Evolutionary conservation across 2,888 invertebrate genomes (phyloP).

Genomic region (Drosophila phalerata): DNA sequence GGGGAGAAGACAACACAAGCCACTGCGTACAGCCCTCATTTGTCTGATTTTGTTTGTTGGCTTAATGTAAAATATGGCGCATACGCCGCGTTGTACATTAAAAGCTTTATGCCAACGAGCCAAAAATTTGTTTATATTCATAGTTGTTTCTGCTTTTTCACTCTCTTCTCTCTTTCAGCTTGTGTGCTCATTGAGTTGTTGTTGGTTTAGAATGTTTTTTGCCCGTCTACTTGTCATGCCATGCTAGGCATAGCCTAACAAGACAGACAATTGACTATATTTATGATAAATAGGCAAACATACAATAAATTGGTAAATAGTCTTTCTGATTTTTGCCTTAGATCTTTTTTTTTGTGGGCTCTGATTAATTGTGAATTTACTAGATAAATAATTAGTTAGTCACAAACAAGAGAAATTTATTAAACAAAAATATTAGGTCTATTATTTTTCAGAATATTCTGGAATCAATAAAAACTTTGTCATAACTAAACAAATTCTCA

Average conservation of each 20-base stretch:
- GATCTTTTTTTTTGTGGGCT: slow-evolving; percentile 1
- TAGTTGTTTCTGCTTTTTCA: slow-evolving; percentile 41
- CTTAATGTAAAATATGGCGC: slow-evolving; percentile 78
- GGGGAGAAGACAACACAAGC: not conserved
- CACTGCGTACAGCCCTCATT: slow-evolving; percentile 28
- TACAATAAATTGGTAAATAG: slow-evolving; percentile 12
- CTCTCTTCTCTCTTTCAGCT: not conserved
- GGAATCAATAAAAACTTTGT: slow-evolving; percentile 16
- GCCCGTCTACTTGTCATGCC: slow-evolving; percentile 26
- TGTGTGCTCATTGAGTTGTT: slow-evolving; percentile 16
- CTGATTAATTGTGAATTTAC: slow-evolving; percentile 14
- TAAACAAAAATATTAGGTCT: not conserved
- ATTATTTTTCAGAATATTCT: not conserved
- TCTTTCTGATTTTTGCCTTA: not conserved
- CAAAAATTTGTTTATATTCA: slow-evolving; percentile 65
- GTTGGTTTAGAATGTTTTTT: slow-evolving; percentile 24
- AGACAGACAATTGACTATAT: slow-evolving; percentile 31
- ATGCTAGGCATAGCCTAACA: slow-evolving; percentile 41
- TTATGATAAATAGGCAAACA: slow-evolving; percentile 33
- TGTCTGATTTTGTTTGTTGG: slow-evolving; percentile 69
- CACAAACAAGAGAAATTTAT: not conserved
- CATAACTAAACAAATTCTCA: slow-evolving; percentile 5
- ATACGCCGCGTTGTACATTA: slow-evolving; percentile 72
- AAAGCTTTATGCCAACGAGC: slow-evolving; percentile 70
- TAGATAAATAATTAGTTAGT: not conserved